Evolutionary conservation across 2,888 invertebrate species (phyloP), one percentile per base, ranked within the genome.

Genomic region (Entomobrya proxima): DNA sequence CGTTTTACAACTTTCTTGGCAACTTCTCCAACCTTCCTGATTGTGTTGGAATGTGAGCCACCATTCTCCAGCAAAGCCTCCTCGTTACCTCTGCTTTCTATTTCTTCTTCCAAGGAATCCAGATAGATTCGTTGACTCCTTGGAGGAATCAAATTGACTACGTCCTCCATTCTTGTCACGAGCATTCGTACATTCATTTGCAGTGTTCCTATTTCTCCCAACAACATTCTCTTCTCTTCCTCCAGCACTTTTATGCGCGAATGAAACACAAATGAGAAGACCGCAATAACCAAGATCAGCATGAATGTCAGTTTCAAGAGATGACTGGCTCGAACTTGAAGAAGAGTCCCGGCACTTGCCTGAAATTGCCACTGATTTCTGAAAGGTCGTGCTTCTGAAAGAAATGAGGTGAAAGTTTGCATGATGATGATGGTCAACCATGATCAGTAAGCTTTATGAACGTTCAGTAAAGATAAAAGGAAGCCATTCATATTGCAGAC

Each of bases 251-350:
- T 77, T 37, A 87, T 78, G 13, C 87, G 81, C 2, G 32, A 50
- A 40, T 87, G 69, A n/a, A 87, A 78, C 3, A 69, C 27, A 6
- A 78, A 2, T 21, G 76, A 40, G 4, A 78, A 37, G 6, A 81
- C 9, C 15, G 40, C 55, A 0, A 78, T 50, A 5, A 75, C 6
- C 4, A 81, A 6, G 9, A 87, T 47, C 13, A 84, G 61, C 47
- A 72, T 24, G 37, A 76, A 79, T 1, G 85, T 58, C 35, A 82
- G 47, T 24, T 78, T 76, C 5, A 78, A 30, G 0, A 85, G 69
- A 18, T 87, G 86, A 35, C 64, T 88, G 13, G 79, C 77, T 7
- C 85, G 82, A 2, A 88, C 61, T 47, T 83, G 67, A 1, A 88
- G 40, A 7, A 21, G 55, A 2, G 88, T 80, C 11, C 80, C 81